A percentile compares a stretch with the other conserved stretches of the same genome.
Conservation (phyloP, 2,113 vertebrate genomes). For the Tamias sibiricus region DNA sequence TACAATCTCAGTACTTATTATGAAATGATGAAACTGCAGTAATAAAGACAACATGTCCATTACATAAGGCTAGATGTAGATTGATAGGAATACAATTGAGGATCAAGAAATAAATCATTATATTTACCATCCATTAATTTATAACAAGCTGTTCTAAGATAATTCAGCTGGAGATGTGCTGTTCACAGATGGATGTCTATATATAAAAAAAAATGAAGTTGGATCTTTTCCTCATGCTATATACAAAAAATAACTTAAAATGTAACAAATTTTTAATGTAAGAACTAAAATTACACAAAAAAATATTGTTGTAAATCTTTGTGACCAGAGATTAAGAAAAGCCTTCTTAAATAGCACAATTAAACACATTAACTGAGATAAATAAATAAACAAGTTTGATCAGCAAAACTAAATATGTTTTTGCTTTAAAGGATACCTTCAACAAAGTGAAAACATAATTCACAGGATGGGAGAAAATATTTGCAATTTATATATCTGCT, state of each 20-base stretch:
- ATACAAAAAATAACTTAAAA: background rate
- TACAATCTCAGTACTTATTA: background rate
- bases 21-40: background rate
- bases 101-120: background rate
- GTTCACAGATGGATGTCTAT: background rate
- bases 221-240: background rate
- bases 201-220: background rate
- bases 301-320: background rate
- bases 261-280: background rate
- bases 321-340: background rate
- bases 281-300: background rate
- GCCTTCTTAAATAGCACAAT: background rate
- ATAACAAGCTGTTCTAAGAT: background rate
- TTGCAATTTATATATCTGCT: background rate
- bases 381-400: background rate
- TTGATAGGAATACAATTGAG: background rate
- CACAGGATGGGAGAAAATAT: background rate
- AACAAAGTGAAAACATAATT: background rate
- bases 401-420: background rate
- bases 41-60: background rate
- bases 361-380: background rate
- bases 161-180: background rate
- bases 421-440: background rate
- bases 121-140: background rate
- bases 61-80: background rate